Evolutionary conservation across 2,797 vertebrate species (phyloP).

Genomic region (Vultur gryphus): DNA sequence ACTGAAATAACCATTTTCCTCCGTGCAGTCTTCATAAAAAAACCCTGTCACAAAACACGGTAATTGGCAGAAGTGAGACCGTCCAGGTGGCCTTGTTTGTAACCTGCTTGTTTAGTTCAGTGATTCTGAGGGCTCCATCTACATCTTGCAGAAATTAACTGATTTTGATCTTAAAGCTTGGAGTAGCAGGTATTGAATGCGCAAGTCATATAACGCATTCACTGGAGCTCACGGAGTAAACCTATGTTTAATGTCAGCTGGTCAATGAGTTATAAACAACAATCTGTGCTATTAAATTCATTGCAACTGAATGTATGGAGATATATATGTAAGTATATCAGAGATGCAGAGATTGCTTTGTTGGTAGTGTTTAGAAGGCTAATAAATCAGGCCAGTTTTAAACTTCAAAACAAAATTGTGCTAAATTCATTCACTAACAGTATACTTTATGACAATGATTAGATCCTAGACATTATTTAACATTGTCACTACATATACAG

Average conservation of each 20-base stretch:
- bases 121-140: not conserved
- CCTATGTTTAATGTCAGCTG: not conserved
- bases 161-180: not conserved
- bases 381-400: not conserved
- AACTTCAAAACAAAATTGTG: not conserved
- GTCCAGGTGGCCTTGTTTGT: not conserved
- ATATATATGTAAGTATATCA: not conserved
- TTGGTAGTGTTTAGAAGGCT: not conserved
- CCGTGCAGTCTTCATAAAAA: not conserved
- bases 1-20: not conserved
- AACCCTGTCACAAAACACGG: accelerated
- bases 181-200: not conserved
- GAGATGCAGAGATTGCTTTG: not conserved
- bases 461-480: not conserved
- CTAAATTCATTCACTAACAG: not conserved
- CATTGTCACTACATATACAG: not conserved
- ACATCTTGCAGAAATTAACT: not conserved
- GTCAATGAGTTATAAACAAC: not conserved
- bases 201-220: not conserved
- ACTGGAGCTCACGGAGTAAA: not conserved
- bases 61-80: not conserved
- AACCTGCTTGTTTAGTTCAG: not conserved
- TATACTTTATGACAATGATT: not conserved
- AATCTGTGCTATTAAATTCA: not conserved
- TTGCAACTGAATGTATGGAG: not conserved